Conservation (phyloP, 30 jellyfish, hydroid and myxozoan species). For the Chrysaora quinquecirrha region DNA sequence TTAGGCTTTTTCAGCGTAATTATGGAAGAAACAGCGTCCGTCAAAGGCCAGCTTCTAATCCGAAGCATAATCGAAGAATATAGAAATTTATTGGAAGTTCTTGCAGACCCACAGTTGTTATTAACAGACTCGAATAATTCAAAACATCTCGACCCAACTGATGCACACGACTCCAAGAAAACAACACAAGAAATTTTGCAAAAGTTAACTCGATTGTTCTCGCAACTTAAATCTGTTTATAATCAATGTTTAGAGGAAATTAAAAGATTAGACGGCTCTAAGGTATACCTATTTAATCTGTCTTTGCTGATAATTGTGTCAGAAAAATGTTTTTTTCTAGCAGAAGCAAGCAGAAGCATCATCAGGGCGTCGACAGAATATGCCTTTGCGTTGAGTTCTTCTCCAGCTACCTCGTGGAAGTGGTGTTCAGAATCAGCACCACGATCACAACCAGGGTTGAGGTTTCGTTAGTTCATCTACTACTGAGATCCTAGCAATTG, state of each 20-base stretch:
- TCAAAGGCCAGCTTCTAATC: conserved; percentile 32
- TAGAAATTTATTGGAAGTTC: conserved; percentile 28
- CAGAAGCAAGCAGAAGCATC: neutral
- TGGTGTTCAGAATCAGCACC: too few species aligned
- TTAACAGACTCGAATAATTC: neutral
- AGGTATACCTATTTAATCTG: neutral
- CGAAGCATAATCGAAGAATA: conserved; percentile 36
- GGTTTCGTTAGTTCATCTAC: too few species aligned
- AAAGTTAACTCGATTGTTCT: conserved; percentile 2
- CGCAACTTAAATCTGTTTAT: conserved; percentile 13
- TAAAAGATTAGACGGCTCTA: neutral
- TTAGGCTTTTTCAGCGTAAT: too few species aligned
- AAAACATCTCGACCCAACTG: neutral
- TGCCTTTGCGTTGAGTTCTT: neutral
- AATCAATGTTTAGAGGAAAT: conserved; percentile 2
- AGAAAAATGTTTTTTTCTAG: too few species aligned
- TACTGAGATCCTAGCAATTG: too few species aligned
- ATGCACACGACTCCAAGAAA: neutral
- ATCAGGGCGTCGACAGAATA: neutral
- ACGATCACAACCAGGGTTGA: too few species aligned
- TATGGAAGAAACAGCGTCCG: conserved; percentile 9
- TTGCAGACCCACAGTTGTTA: conserved; percentile 52
- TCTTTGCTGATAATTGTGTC: neutral
- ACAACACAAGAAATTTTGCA: conserved; percentile 6
- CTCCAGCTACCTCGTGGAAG: too few species aligned